These are phyloP conservation scores for Rhinopithecus roxellana DNA, from an alignment of 2,113 vertebrate genomes.

Conservation along the genomic window DNA sequence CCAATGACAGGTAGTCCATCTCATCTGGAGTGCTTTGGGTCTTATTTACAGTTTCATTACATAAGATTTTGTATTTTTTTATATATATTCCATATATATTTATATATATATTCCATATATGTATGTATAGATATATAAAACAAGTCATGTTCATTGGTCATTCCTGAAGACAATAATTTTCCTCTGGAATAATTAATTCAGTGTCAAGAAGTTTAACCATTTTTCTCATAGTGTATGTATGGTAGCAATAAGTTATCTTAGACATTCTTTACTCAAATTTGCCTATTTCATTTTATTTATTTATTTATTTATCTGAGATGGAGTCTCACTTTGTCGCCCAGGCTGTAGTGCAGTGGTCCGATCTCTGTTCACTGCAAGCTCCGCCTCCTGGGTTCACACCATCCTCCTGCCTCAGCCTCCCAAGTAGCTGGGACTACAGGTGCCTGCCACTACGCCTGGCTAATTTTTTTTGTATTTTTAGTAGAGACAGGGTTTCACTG, in stretches of 20 bases:
- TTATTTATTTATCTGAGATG: too few species aligned
- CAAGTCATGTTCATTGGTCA: neutral
- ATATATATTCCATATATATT: too few species aligned
- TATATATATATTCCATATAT: too few species aligned
- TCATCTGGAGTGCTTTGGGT: neutral
- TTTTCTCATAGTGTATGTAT: neutral
- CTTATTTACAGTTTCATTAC: neutral
- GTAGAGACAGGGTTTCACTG: too few species aligned
- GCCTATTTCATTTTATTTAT: neutral
- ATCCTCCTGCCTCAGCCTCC: too few species aligned
- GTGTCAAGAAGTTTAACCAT: neutral
- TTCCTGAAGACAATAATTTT: neutral
- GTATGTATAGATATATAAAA: too few species aligned
- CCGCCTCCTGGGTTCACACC: too few species aligned
- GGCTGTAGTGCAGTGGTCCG: too few species aligned
- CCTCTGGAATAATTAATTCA: neutral
- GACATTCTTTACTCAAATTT: neutral
- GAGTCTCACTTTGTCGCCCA: rapidly evolving
- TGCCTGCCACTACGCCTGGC: rapidly evolving
- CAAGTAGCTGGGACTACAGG: too few species aligned
- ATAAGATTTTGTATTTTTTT: neutral
- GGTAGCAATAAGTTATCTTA: neutral
- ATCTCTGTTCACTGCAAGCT: too few species aligned
- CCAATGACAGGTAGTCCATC: neutral
- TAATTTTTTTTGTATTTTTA: too few species aligned